Evolutionary conservation across 2,113 vertebrate genomes (phyloP), one percentile per base, ranked within the genome.

Genomic region (Sturnira hondurensis): DNA sequence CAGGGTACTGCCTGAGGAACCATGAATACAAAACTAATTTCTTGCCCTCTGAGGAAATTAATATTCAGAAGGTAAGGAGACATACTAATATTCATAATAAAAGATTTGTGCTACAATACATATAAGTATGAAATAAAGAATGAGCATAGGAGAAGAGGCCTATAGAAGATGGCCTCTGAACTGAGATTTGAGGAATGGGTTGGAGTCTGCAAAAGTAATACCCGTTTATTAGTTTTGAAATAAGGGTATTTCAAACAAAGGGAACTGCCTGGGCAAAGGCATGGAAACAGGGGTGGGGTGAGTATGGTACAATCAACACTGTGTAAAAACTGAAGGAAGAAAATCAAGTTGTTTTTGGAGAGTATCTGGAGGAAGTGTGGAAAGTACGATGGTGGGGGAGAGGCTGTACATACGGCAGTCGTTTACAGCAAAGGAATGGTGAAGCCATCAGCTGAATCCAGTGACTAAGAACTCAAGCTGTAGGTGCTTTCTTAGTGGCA

Each of bases 351-450:
- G 1, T 47, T 73, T 88, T 13, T 65, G 16, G 10, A 94, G 2
- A 71, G 9, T 26, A n/a, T 3, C 70, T 84, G 3, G 38, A 33
- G 67, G 41, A 76, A 76, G 1, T 45, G 16, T 28, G 19, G 24
- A 24, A 45, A 81, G 31, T 38, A 14, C 12, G 17, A 41, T 24
- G 20, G 4, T 86, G 5, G 24, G 4, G 8, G 16, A 22, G 26
- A 63, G 16, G 2, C 68, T 36, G 1, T 28, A 56, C 2, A 3
- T 0, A 22, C 0, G 15, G 19, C 22, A 63, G 24, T 14, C 3
- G 7, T 9, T 85, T 70, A 58, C 2, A 41, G 43, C 12, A 67
- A 91, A 71, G 31, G 26, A 56, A 74, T 3, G 3, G 11, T 19
- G 31, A 61, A 88, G 43, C 54, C 31, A 33, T 17, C 2, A 7